Evolutionary conservation across 1,140 invertebrate species (phyloP).

Genomic region (Polyergus mexicanus): DNA sequence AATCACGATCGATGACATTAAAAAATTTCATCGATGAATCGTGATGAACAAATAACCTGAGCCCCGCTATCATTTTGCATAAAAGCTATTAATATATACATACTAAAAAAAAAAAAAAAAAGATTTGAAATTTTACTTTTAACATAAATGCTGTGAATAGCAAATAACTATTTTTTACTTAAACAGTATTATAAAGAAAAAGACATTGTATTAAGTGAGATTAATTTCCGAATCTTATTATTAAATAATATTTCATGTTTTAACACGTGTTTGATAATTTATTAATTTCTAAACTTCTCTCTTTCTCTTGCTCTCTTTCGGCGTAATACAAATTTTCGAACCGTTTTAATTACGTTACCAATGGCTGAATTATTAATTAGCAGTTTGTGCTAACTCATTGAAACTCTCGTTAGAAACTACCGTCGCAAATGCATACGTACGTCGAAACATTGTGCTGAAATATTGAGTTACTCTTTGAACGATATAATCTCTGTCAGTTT

Average conservation of each 20-base stretch:
- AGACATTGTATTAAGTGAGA: neutral
- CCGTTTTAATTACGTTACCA: neutral
- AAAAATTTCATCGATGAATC: slow-evolving; percentile 5
- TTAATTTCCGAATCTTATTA: neutral
- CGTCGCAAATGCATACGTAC: neutral
- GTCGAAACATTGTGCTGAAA: neutral
- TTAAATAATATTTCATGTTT: neutral
- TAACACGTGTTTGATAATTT: neutral
- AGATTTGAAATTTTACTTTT: neutral
- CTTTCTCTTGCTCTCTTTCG: too few species aligned
- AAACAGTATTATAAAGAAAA: neutral
- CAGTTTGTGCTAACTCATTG: slow-evolving; percentile 21
- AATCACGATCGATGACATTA: slow-evolving; percentile 27
- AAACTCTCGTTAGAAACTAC: slow-evolving; percentile 4
- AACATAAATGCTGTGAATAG: neutral
- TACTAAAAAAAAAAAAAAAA: neutral
- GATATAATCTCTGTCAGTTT: neutral
- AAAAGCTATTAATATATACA: neutral
- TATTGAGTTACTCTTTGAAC: neutral
- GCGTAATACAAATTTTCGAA: neutral
- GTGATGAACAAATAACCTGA: neutral
- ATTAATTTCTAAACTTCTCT: neutral
- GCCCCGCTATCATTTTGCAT: neutral
- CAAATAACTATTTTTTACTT: neutral
- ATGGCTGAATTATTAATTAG: slow-evolving; percentile 4